Conservation (phyloP, 2,113 vertebrate species). For the Alectura lathami region DNA sequence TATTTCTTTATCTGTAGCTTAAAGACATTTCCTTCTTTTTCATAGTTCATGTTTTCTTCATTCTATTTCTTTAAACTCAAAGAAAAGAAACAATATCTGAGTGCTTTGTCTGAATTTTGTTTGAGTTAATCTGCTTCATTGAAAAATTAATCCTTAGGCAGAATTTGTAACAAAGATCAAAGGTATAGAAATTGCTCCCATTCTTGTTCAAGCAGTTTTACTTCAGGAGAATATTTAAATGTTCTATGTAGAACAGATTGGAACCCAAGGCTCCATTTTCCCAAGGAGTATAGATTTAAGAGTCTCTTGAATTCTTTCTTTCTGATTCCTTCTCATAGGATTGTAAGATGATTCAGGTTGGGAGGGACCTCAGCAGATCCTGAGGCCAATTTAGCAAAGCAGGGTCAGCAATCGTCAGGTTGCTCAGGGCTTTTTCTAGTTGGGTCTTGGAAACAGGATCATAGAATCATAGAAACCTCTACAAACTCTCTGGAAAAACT, state of each 20-base stretch:
- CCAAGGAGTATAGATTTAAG: background rate
- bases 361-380: background rate
- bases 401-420: rapidly evolving
- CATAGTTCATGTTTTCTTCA: background rate
- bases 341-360: background rate
- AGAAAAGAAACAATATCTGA: background rate
- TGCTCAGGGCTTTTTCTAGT: background rate
- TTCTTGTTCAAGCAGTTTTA: background rate
- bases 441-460: rapidly evolving
- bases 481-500: background rate
- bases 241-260: background rate
- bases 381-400: background rate
- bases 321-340: background rate
- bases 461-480: too few species aligned
- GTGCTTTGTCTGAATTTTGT: background rate
- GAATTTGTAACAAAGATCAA: background rate
- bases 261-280: background rate
- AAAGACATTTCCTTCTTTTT: conserved; percentile 18
- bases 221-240: background rate
- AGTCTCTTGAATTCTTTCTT: background rate
- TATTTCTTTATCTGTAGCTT: conserved; percentile 23
- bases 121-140: background rate
- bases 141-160: background rate
- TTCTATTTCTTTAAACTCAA: background rate
- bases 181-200: background rate